Evolutionary conservation across 2,797 vertebrate species (phyloP), one percentile per base, ranked within the genome.

Genomic region (Acipenser oxyrinchus): DNA sequence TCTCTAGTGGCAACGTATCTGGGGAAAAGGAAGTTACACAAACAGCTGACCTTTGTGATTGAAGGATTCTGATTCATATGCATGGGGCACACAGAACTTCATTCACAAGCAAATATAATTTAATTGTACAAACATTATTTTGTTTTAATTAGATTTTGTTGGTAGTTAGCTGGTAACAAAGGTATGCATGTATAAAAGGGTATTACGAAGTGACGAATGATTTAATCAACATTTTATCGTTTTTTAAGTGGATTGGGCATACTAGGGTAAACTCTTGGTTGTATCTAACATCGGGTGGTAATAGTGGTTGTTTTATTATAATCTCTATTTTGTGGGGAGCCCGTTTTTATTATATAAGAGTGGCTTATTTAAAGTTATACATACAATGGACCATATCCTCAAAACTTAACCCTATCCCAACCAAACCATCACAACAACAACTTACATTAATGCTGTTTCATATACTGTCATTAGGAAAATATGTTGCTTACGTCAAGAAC

Each of bases 1-100:
- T 75, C 79, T 85, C 74, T 18, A 66, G 83, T n/a, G 81, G 80
- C 72, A 75, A 69, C 49, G 72, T 65, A 11, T 66, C 60, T 65
- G 51, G 57, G 57, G 50, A 70, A 78, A 69, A 72, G 70, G 71
- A 74, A 74, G 15, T 58, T 58, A 58, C 8, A 48, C 51, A 55
- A 37, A 23, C 23, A 10, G 12, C 51, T 48, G 37, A 63, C 60
- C 51, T 57, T 55, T 65, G 52, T 53, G 57, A 65, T 57, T 37
- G 53, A 13, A 53, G 60, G 23, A 12, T 18, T 48, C 60, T 49
- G 58, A 6, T 59, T 62, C 6, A 52, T 9, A 49, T 48, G 15
- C 52, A 6, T 13, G 57, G 23, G 51, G 52, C 57, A 65, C 13
- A 8, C 12, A 48, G 68, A 49, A 63, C 52, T 60, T n/a, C 37